A percentile compares a stretch with the other conserved stretches of the same genome.
Conservation (phyloP, 2,888 invertebrate species). For the Neria commutata region DNA sequence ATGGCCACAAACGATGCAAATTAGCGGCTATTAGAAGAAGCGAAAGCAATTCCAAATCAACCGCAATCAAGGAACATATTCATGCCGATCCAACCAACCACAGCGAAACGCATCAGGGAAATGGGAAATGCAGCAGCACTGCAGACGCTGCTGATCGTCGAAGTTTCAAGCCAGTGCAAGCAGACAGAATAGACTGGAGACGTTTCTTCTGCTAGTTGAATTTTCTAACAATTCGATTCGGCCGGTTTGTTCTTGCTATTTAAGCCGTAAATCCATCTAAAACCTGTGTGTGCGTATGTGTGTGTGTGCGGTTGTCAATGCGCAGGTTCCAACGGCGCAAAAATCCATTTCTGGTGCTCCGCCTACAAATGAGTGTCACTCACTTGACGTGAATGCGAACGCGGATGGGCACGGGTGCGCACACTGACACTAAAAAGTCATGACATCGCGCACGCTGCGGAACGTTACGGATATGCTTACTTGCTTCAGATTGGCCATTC, state of each 20-base stretch:
- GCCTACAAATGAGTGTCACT: too few relatives aligned
- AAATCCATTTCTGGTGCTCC: slow-evolving; percentile 39
- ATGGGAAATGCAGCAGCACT: slow-evolving; percentile 46
- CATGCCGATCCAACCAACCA: slow-evolving; percentile 57
- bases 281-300: not conserved
- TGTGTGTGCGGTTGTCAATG: slow-evolving; percentile 13
- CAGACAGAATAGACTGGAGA: too few relatives aligned
- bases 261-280: too few relatives aligned
- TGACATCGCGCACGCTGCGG: slow-evolving; percentile 55
- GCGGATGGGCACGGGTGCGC: slow-evolving; percentile 21
- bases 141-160: slow-evolving; percentile 19
- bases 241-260: too few relatives aligned
- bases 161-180: too few relatives aligned
- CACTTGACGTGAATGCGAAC: slow-evolving; percentile 35
- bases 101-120: slow-evolving; percentile 47
- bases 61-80: slow-evolving; percentile 47
- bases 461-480: slow-evolving; percentile 60
- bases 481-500: slow-evolving; percentile 62
- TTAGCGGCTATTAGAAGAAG: slow-evolving; percentile 43
- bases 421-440: slow-evolving; percentile 48
- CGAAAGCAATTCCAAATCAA: slow-evolving; percentile 42
- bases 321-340: slow-evolving; percentile 11
- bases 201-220: too few relatives aligned
- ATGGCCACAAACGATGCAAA: slow-evolving; percentile 45
- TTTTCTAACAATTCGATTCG: too few relatives aligned